Evolutionary conservation across 2,797 vertebrate genomes (phyloP).

Genomic region (Centropyge bicolor): DNA sequence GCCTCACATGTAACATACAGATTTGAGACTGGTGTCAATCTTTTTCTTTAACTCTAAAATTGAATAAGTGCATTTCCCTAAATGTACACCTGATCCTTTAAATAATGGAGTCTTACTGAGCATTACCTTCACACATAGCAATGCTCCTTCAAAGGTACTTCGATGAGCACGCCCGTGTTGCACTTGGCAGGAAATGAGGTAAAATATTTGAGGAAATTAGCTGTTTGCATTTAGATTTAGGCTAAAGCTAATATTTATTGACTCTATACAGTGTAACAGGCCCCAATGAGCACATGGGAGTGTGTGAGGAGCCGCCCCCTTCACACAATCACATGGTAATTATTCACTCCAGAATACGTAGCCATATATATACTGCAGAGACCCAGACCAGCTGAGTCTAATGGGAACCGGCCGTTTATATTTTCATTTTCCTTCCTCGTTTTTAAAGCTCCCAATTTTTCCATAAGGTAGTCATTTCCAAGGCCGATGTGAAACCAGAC

Average conservation of each 20-base stretch:
- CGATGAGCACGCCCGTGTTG: constrained; percentile 3
- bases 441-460: constrained; percentile 76
- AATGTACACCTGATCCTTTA: background rate
- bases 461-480: constrained; percentile 77
- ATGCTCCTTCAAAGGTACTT: background rate
- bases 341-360: constrained; percentile 53
- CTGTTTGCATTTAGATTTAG: constrained; percentile 65
- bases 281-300: constrained; percentile 26
- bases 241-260: constrained; percentile 70
- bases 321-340: constrained; percentile 54
- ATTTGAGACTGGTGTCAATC: background rate
- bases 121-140: constrained; percentile 20
- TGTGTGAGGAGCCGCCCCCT: background rate
- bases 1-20: background rate
- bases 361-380: constrained; percentile 33
- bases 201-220: constrained; percentile 64
- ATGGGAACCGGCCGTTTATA: constrained; percentile 74
- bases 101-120: constrained; percentile 2
- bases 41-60: background rate
- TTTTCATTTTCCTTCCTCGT: constrained; percentile 69
- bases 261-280: constrained; percentile 35
- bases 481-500: constrained; percentile 80
- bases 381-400: constrained; percentile 63
- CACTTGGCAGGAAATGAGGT: constrained; percentile 67
- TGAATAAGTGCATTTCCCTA: background rate